Evolutionary conservation across 2,113 vertebrate genomes (phyloP).

Genomic region (Anolis carolinensis): DNA sequence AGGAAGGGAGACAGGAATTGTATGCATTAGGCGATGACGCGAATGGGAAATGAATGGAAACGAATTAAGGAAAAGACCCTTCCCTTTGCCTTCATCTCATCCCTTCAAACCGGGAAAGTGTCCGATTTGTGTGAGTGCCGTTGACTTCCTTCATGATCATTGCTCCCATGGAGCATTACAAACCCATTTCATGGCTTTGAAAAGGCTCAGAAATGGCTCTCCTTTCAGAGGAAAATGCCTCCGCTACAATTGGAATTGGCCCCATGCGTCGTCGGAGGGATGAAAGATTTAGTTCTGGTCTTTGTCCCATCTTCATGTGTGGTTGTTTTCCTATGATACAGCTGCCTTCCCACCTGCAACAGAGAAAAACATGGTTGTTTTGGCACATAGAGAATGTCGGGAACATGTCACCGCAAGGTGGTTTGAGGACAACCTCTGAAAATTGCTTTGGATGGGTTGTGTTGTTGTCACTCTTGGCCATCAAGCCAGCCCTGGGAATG

Average conservation of each 20-base stretch:
- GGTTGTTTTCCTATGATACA: not conserved
- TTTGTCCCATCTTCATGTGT: not conserved
- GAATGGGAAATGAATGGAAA: conserved; percentile 64
- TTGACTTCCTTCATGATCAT: conserved; percentile 33
- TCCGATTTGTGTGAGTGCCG: not conserved
- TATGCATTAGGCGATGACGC: conserved; percentile 64
- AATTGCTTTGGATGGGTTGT: not conserved
- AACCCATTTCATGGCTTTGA: not conserved
- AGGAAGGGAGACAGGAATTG: conserved; percentile 70
- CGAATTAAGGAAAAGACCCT: conserved; percentile 55
- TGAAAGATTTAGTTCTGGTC: not conserved
- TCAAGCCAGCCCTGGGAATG: too few relatives aligned
- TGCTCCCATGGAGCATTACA: conserved; percentile 9
- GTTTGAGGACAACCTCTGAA: not conserved
- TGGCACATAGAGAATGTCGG: not conserved
- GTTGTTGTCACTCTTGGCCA: too few relatives aligned
- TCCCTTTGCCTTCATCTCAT: conserved; percentile 41
- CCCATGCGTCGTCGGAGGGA: not conserved
- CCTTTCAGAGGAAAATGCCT: not conserved
- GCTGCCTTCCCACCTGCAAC: not conserved
- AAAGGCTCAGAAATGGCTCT: not conserved
- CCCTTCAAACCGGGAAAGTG: conserved; percentile 45
- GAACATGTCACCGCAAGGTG: not conserved
- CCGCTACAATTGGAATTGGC: not conserved
- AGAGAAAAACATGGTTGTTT: not conserved